Percentiles rank a stretch among this genome's conserved stretches.
phyloP scores from a whole-genome alignment of 2,113 vertebrate genomes.

The Neolamprologus ventralis region DNA sequence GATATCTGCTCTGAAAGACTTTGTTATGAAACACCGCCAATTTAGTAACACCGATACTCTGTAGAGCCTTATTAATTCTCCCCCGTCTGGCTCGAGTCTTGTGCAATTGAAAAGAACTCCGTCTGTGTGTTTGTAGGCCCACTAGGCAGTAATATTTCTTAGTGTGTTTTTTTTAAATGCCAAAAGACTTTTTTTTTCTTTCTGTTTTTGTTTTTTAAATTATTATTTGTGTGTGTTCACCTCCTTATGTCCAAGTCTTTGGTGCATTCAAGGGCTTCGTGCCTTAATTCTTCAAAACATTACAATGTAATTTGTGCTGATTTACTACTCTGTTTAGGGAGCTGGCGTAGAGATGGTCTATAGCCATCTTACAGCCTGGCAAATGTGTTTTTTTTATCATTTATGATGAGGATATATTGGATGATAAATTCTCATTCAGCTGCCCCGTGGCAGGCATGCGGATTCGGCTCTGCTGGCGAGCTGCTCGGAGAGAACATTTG shows the following conservation, averaged over 20 bases:
- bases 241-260: not conserved
- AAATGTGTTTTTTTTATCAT: slow-evolving; percentile 48
- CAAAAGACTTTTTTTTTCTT: slow-evolving; percentile 16
- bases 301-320: not conserved
- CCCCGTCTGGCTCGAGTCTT: slow-evolving; percentile 37
- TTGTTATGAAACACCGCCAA: slow-evolving; percentile 63
- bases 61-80: slow-evolving; percentile 56
- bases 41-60: slow-evolving; percentile 59
- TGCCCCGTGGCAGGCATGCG: slow-evolving; percentile 8
- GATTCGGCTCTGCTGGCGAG: not conserved
- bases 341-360: not conserved
- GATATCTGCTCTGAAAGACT: slow-evolving; percentile 57
- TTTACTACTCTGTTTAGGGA: slow-evolving; percentile 4
- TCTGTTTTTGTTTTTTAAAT: not conserved
- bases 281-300: slow-evolving; percentile 1
- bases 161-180: slow-evolving; percentile 10
- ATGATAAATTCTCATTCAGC: slow-evolving; percentile 50
- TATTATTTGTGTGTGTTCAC: not conserved
- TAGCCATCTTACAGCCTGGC: slow-evolving; percentile 21
- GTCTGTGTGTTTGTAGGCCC: slow-evolving; percentile 36
- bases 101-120: slow-evolving; percentile 19
- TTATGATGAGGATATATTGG: slow-evolving; percentile 48
- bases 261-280: not conserved
- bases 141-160: slow-evolving; percentile 10
- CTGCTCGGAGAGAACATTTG: slow-evolving; percentile 52